Evolutionary conservation across 2,797 vertebrate genomes (phyloP).

Genomic region (Clamator glandarius): DNA sequence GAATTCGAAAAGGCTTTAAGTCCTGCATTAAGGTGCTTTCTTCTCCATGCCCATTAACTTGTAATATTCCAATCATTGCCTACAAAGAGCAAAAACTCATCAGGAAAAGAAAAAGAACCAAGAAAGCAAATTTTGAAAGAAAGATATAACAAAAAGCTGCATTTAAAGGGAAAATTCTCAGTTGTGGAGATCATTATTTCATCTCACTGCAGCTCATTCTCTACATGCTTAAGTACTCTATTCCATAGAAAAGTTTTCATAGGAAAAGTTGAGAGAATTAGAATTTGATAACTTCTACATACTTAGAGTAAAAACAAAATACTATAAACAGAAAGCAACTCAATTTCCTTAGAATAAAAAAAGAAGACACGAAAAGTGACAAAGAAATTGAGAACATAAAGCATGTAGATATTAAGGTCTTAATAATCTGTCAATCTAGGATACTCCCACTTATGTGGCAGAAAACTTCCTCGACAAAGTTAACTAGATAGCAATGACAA

Average conservation of each 20-base stretch:
- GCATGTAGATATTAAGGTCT: background rate
- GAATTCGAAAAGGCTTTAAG: constrained; percentile 97
- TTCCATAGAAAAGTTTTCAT: no score
- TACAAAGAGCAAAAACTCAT: constrained; percentile 70
- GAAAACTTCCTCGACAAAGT: background rate
- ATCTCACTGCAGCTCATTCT: constrained; percentile 1
- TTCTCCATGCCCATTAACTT: constrained; percentile 92
- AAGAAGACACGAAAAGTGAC: background rate
- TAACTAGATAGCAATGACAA: background rate
- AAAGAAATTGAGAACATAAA: background rate
- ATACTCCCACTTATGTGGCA: rapidly evolving
- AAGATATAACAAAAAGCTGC: background rate
- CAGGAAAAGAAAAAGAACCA: background rate
- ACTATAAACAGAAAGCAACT: background rate
- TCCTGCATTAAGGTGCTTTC: constrained; percentile 94
- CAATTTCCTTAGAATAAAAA: background rate
- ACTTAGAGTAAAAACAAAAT: background rate
- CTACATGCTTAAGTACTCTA: background rate
- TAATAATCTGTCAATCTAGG: background rate
- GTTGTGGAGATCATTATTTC: background rate
- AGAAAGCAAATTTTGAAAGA: background rate
- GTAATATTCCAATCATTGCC: constrained; percentile 98
- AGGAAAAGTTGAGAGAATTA: background rate
- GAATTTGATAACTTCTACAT: background rate
- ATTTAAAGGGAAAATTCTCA: background rate